Percentiles rank a stretch among this genome's conserved stretches.
phyloP scores from a whole-genome alignment of 2,113 vertebrate genomes.

The Perccottus glenii region DNA sequence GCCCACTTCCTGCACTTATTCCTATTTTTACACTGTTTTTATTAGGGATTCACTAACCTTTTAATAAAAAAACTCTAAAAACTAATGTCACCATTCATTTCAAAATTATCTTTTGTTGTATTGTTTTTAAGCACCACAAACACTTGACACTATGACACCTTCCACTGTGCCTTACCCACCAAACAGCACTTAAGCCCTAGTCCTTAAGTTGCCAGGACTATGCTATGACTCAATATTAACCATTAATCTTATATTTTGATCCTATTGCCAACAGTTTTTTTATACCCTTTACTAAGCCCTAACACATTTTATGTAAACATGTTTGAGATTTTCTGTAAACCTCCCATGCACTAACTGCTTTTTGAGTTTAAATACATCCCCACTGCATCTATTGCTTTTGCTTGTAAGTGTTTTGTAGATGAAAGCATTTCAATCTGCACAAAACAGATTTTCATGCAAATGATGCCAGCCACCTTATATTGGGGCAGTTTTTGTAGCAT shows the following conservation, averaged over 20 bases:
- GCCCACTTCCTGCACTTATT: constrained; percentile 41
- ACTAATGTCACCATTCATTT: background rate
- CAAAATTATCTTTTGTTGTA: no score
- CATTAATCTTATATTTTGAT: no score
- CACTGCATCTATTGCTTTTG: constrained; percentile 30
- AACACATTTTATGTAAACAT: background rate
- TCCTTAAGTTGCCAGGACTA: background rate
- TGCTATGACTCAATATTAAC: background rate
- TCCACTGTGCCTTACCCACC: background rate
- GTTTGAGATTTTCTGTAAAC: constrained; percentile 22
- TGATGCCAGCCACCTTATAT: background rate
- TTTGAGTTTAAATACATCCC: background rate
- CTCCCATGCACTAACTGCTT: constrained; percentile 27
- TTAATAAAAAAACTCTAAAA: background rate
- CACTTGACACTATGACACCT: background rate
- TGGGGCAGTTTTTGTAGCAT: background rate
- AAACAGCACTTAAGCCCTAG: background rate
- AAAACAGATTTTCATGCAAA: background rate
- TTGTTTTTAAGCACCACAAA: no score
- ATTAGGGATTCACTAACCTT: constrained; percentile 6
- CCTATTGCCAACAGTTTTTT: no score
- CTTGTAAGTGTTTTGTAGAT: constrained; percentile 39
- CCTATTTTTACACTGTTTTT: constrained; percentile 34
- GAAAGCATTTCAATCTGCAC: background rate
- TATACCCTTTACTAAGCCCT: no score